phyloP scores from a whole-genome alignment of 37 sponge, comb jelly and placozoan species.

The Tethya wilhelma region DNA sequence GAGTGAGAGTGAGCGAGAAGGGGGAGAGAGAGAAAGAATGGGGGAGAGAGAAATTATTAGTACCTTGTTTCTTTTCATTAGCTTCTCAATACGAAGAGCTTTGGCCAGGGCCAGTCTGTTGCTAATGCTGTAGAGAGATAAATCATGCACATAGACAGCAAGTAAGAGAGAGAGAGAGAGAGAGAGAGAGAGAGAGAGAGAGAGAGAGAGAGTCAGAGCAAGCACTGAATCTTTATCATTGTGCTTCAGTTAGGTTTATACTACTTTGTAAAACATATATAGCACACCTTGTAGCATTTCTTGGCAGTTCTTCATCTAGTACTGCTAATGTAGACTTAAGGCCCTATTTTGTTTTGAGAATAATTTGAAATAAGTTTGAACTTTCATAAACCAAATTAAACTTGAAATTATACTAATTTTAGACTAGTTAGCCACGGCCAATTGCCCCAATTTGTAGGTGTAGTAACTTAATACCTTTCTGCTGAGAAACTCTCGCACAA shows the following conservation, averaged over 20 bases:
- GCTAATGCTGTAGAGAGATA: constrained; percentile 55
- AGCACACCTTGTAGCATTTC: constrained; percentile 42
- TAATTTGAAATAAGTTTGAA: background rate
- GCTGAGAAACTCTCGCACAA: constrained; percentile 69
- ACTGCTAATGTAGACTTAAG: constrained; percentile 52
- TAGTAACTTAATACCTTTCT: too few relatives aligned
- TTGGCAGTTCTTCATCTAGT: constrained; percentile 63
- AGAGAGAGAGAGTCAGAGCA: too few relatives aligned
- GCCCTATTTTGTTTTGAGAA: constrained; percentile 57
- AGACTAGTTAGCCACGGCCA: too few relatives aligned
- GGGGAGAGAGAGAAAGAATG: background rate
- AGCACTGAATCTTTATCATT: too few relatives aligned
- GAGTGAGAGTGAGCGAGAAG: too few relatives aligned
- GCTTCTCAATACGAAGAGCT: constrained; percentile 52
- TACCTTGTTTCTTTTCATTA: constrained; percentile 83
- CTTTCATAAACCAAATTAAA: background rate
- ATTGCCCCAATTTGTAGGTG: too few relatives aligned
- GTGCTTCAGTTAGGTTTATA: too few relatives aligned
- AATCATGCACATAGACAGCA: too few relatives aligned
- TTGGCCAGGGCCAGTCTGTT: constrained; percentile 64
- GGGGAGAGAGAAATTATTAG: background rate
- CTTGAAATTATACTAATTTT: too few relatives aligned
- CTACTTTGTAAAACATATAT: background rate
- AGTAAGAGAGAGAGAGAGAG: too few relatives aligned
- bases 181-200: too few relatives aligned